Evolutionary conservation across 2,113 vertebrate genomes (phyloP), one percentile per base, ranked within the genome.

Genomic region (Equus quagga): DNA sequence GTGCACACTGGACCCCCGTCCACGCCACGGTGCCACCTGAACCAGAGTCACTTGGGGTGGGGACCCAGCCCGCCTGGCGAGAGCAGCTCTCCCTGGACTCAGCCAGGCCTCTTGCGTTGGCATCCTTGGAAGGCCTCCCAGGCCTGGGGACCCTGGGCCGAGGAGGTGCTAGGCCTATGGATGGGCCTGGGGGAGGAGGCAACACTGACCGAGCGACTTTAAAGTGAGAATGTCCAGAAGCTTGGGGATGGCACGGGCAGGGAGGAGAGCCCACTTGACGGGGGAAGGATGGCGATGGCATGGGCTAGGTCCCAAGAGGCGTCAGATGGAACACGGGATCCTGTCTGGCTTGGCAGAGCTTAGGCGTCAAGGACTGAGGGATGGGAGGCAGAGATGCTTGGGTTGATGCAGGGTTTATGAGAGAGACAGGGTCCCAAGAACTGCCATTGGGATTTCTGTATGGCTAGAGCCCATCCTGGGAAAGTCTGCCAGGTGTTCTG

Each of bases 201-300:
- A 46, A 58, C 26, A 17, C 44, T 36, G 23, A 19, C 1, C 0
- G 4, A 72, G 26, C 1, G 4, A 73, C 1, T 6, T 21, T 12
- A 7, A 54, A 72, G 17, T 28, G 14, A 41, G n/a, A 72, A 9
- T 44, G 15, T 64, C 67, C 46, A 65, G 86, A 80, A 24, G 21
- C 26, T n/a, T 12, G 24, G 49, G n/a, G 17, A 33, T 23, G 60
- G 79, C 49, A 31, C 23, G 13, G 23, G 36, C 33, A 23, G 79
- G 36, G 17, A 26, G 23, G 33, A 36, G 62, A 33, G 24, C 41
- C 41, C 18, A 6, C 26, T 4, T 24, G 62, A 49, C 44, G 2
- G 75, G 26, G 36, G 41, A 70, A 19, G 51, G 31, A 1, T 41
- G n/a, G 46, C 12, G 4, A 13, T 15, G 5, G 54, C 21, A 2